A percentile compares a stretch with the other conserved stretches of the same genome.
Evolutionary conservation across 2,888 invertebrate genomes (phyloP).

Genomic region (Zeuzera pyrina): DNA sequence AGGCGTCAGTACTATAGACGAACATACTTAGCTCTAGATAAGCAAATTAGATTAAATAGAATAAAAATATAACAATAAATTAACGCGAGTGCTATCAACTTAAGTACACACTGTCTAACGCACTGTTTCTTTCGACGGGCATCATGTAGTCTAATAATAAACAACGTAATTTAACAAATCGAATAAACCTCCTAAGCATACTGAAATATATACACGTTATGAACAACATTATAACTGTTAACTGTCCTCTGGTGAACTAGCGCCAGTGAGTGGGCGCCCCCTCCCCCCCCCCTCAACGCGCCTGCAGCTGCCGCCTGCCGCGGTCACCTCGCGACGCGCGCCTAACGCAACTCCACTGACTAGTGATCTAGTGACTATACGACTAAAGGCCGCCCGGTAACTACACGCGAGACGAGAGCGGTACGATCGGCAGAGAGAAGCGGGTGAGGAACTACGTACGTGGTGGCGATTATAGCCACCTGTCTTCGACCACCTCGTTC

Average conservation of each 20-base stretch:
- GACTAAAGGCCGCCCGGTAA: too few relatives aligned
- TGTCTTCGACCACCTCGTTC: slow-evolving; percentile 81
- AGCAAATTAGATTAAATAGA: slow-evolving; percentile 68
- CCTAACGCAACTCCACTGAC: too few relatives aligned
- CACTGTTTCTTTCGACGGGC: slow-evolving; percentile 71
- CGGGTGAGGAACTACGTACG: slow-evolving; percentile 62
- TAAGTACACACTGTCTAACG: slow-evolving; percentile 71
- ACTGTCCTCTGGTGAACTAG: slow-evolving; percentile 57
- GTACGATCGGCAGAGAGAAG: slow-evolving; percentile 62
- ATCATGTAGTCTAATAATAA: slow-evolving; percentile 69
- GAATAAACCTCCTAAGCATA: slow-evolving; percentile 71
- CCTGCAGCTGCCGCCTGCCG: slow-evolving; percentile 19
- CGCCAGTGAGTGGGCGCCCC: slow-evolving; percentile 35
- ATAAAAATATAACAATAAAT: slow-evolving; percentile 70
- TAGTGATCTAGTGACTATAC: slow-evolving; percentile 22
- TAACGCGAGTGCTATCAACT: slow-evolving; percentile 63
- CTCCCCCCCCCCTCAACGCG: too few relatives aligned
- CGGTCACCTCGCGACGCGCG: too few relatives aligned
- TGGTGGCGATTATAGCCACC: slow-evolving; percentile 75
- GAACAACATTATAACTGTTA: too few relatives aligned
- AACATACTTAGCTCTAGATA: slow-evolving; percentile 65
- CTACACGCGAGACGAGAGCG: slow-evolving; percentile 56
- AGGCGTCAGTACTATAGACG: slow-evolving; percentile 70
- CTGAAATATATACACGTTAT: slow-evolving; percentile 71
- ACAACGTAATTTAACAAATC: slow-evolving; percentile 70